Evolutionary conservation across 23 tunicate species (phyloP).

Genomic region (Ciona savignyi): DNA sequence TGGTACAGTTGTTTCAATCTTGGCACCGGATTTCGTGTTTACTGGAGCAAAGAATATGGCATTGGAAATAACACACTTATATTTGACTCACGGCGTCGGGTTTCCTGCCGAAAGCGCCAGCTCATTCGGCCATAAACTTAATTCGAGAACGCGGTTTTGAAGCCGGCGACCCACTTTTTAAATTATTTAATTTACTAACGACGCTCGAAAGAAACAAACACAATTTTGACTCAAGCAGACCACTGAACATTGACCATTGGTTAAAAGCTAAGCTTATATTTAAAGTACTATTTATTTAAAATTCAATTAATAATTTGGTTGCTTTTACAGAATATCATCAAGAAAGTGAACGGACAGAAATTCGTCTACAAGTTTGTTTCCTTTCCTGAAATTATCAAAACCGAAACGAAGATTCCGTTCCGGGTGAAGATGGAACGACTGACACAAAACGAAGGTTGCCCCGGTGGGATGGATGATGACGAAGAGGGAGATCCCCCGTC

Average conservation of each 20-base stretch:
- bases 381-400: conserved; percentile 86
- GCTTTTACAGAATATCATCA: conserved; percentile 88
- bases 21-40: neutral
- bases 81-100: conserved; percentile 1
- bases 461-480: conserved; percentile 35
- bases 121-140: neutral
- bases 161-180: no score
- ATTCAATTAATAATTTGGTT: no score
- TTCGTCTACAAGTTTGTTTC: conserved; percentile 98
- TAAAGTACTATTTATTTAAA: no score
- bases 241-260: no score
- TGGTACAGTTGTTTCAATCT: no score
- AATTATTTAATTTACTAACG: no score
- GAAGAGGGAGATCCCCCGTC: conserved; percentile 66
- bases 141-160: neutral
- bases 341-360: conserved; percentile 98
- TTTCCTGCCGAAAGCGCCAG: conserved; percentile 22
- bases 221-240: no score
- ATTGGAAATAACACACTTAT: neutral
- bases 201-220: no score
- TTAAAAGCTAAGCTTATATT: no score
- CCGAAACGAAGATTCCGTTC: conserved; percentile 84
- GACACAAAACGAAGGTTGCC: conserved; percentile 27
- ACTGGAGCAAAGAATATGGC: neutral
- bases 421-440: conserved; percentile 69